phyloP scores from a whole-genome alignment of 2,113 vertebrate genomes.

The Dendropsophus ebraccatus region DNA sequence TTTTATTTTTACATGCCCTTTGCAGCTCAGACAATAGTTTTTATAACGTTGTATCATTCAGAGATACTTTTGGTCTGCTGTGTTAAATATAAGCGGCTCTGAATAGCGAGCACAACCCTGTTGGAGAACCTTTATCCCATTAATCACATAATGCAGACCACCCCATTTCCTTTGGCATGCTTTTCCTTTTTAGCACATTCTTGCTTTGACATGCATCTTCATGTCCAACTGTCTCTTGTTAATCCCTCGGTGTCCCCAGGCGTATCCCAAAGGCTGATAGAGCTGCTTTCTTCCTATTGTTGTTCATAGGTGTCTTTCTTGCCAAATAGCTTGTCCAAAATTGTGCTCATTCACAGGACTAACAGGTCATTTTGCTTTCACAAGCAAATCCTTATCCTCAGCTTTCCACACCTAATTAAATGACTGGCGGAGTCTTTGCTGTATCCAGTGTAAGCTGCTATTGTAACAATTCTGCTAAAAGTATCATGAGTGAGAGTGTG shows the following conservation, averaged over 20 bases:
- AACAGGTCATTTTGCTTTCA: constrained; percentile 34
- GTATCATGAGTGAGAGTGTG: not conserved
- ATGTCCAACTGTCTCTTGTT: constrained; percentile 42
- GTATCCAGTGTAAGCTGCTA: not conserved
- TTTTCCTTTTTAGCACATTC: constrained; percentile 43
- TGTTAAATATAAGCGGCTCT: not conserved
- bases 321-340: constrained; percentile 38
- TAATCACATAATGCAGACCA: constrained; percentile 40
- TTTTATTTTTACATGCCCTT: too few species aligned
- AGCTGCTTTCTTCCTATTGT: constrained; percentile 20
- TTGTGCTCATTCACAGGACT: constrained; percentile 39
- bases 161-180: constrained; percentile 37
- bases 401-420: constrained; percentile 16
- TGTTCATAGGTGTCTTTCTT: constrained; percentile 25
- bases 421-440: not conserved
- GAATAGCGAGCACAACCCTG: not conserved
- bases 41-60: not conserved
- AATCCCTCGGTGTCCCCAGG: constrained; percentile 31
- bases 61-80: not conserved
- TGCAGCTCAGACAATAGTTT: not conserved
- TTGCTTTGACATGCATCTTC: constrained; percentile 43
- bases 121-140: constrained; percentile 2
- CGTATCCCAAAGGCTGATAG: constrained; percentile 18
- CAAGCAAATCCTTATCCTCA: constrained; percentile 19
- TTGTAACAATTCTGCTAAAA: not conserved